Base-by-base conservation (phyloP, 2,888 invertebrate species). In the Cheilosia pagana region DNA sequence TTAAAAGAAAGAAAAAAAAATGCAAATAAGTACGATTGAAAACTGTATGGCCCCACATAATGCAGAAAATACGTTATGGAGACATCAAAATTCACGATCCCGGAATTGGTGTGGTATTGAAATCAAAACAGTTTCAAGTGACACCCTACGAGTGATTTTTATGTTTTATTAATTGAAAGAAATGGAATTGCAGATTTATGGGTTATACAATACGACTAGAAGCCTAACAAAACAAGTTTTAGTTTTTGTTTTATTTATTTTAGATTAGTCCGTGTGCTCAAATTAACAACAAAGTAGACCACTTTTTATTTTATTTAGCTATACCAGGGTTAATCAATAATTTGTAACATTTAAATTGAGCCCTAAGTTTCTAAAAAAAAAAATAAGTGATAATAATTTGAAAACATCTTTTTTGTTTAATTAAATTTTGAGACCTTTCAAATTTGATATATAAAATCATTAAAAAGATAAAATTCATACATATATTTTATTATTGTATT, bases 271-370 rank as follows among this genome's bases (percentile, higher is more conserved):
- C 35, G 48, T 50, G 21, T 23, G 19, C 16, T 10, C 21, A 23
- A 31, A 74, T 23, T 23, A 4, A 50, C 28, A 35, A 39, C 3
- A 28, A 19, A 23, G 12, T 57, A 71, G 52, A 53, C 50, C 45
- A 5, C 14, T 60, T 71, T 52, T 57, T 0, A 4, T 4, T 21
- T 23, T 23, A 48, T 12, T 48, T 59, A 59, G 52, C 23, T 60
- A 21, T 62, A 43, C 21, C 45, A 85, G 79, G 74, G 71, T 55
- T 60, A 59, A 81, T 81, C 76, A 77, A 62, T 74, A 71, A 87
- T 88, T 87, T 87, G 81, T 81, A 19, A 50, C 72, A 78, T 71
- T 88, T 89, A 88, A 88, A 88, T 88, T 88, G 88, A 83, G 89
- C 88, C 88, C 81, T 72, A 81, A 83, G 71, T 88, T 88, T 87